A percentile compares a stretch with the other conserved stretches of the same genome.
phyloP scores from a whole-genome alignment of 2,888 invertebrate genomes.

The Leptopilina myrica region DNA sequence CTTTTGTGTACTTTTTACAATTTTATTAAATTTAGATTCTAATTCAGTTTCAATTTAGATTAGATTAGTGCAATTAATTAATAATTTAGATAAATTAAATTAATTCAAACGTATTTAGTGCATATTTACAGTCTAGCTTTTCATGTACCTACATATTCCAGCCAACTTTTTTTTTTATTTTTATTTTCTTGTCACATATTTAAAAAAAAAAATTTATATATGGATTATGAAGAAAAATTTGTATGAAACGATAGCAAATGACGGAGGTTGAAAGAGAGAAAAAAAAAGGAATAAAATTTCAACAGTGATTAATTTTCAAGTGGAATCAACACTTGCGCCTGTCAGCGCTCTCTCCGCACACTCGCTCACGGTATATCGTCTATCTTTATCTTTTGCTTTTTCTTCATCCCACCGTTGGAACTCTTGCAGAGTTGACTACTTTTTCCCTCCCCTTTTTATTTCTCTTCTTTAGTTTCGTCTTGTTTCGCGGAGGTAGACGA shows the following conservation, averaged over 20 bases:
- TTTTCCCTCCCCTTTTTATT: conserved; percentile 25
- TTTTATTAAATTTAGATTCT: too few relatives aligned
- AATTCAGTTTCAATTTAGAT: too few relatives aligned
- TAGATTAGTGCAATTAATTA: too few relatives aligned
- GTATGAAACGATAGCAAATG: conserved; percentile 5
- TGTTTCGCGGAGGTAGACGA: conserved; percentile 1
- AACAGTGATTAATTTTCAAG: conserved; percentile 10
- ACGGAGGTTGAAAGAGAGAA: too few relatives aligned
- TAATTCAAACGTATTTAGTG: too few relatives aligned
- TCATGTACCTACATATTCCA: too few relatives aligned
- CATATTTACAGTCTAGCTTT: too few relatives aligned
- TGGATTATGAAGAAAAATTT: not conserved
- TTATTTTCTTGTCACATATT: too few relatives aligned
- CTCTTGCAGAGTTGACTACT: conserved; percentile 46
- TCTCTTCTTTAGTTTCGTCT: conserved; percentile 17
- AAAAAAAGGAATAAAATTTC: conserved; percentile 12
- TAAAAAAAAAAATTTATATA: too few relatives aligned
- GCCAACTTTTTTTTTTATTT: too few relatives aligned
- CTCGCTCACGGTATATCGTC: conserved; percentile 8
- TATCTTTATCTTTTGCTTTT: conserved; percentile 28
- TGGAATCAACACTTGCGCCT: conserved; percentile 27
- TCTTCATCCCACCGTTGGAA: conserved; percentile 26
- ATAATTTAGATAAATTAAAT: too few relatives aligned
- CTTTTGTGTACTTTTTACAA: too few relatives aligned
- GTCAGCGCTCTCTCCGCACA: conserved; percentile 10